A percentile compares a stretch with the other conserved stretches of the same genome.
These are phyloP conservation scores for Plebejus melissa DNA, from an alignment of 2,888 invertebrate genomes.

Conservation along the genomic window DNA sequence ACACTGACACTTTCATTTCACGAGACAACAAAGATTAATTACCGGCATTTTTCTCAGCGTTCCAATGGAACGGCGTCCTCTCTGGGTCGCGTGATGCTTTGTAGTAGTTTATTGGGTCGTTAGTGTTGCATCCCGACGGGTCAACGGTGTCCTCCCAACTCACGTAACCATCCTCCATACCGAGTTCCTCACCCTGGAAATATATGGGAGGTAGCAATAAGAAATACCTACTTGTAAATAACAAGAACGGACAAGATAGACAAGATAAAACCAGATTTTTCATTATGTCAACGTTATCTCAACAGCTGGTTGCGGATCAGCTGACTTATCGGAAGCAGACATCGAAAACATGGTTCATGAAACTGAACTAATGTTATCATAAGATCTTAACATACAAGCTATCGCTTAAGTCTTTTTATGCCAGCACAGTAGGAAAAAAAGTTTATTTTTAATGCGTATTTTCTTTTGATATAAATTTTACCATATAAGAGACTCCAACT, in stretches of 20 bases:
- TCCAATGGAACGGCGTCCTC: slow-evolving; percentile 84
- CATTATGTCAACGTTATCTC: background rate
- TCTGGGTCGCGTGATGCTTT: slow-evolving; percentile 81
- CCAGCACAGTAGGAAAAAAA: background rate
- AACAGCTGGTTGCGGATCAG: background rate
- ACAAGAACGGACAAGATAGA: background rate
- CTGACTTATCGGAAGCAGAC: background rate
- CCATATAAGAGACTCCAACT: slow-evolving; percentile 84
- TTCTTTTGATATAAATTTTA: slow-evolving; percentile 37
- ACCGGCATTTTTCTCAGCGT: slow-evolving; percentile 75
- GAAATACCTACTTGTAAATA: background rate
- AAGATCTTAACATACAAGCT: background rate
- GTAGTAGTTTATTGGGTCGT: slow-evolving; percentile 81
- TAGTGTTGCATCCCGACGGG: slow-evolving; percentile 82
- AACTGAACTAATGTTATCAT: background rate
- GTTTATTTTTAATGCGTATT: background rate
- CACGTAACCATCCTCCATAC: slow-evolving; percentile 84
- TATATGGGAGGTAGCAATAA: background rate
- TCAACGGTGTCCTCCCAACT: slow-evolving; percentile 84
- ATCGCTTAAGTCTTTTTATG: background rate
- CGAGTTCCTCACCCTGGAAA: slow-evolving; percentile 88
- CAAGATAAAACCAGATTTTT: background rate
- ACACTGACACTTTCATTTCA: slow-evolving; percentile 9
- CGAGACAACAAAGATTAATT: slow-evolving; percentile 28
- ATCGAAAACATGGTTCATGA: background rate